Conservation (phyloP, 2,888 invertebrate species). For the Cephus sareptanus region DNA sequence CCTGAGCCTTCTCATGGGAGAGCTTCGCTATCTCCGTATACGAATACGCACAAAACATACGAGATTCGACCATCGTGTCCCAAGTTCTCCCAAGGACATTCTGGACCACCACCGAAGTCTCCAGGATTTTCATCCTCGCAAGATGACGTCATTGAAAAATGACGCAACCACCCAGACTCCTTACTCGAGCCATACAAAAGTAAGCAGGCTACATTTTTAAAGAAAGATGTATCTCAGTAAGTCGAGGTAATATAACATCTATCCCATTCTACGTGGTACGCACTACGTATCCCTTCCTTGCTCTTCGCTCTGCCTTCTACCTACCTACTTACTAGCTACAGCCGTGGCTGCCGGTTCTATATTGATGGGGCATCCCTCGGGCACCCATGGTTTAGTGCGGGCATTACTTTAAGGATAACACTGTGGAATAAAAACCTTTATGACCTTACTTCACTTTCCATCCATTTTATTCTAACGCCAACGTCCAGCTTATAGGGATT, state of each 20-base stretch:
- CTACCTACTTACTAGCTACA: background rate
- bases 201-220: background rate
- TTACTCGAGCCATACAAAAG: background rate
- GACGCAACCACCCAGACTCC: too few species aligned
- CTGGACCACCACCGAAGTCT: too few species aligned
- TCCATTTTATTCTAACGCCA: conserved; percentile 34
- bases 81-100: too few species aligned
- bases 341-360: conserved; percentile 21
- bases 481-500: background rate
- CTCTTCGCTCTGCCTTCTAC: too few species aligned
- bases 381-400: conserved; percentile 49
- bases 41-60: background rate
- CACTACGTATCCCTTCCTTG: too few species aligned
- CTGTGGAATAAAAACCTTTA: conserved; percentile 59
- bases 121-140: too few species aligned
- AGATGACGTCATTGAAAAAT: too few species aligned
- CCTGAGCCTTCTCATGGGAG: background rate
- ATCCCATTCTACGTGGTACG: background rate
- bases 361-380: conserved; percentile 42
- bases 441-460: conserved; percentile 52
- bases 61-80: too few species aligned
- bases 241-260: background rate
- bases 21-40: background rate
- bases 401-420: conserved; percentile 56
- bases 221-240: background rate